Evolutionary conservation across 2,113 vertebrate species (phyloP).

Genomic region (Gallinago jamesoni): DNA sequence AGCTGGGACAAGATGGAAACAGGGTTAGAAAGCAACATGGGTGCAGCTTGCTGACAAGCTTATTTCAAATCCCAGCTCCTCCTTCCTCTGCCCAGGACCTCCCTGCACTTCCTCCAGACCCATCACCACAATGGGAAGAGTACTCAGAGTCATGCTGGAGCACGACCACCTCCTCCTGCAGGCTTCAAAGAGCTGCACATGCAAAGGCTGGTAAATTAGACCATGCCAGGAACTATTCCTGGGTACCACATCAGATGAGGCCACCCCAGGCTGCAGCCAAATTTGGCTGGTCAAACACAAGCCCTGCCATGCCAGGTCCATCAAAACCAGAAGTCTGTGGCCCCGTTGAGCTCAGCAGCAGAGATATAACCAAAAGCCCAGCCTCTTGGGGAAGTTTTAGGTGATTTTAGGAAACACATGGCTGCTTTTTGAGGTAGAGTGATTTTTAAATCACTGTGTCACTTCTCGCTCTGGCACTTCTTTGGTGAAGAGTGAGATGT

Average conservation of each 20-base stretch:
- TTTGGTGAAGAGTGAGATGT: background rate
- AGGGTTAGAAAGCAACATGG: background rate
- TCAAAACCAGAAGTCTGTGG: background rate
- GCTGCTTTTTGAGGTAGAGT: background rate
- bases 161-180: background rate
- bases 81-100: background rate
- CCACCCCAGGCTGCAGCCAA: background rate
- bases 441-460: background rate
- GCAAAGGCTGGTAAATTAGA: background rate
- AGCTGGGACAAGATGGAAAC: background rate
- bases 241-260: background rate
- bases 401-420: background rate
- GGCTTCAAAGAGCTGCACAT: background rate
- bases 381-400: background rate
- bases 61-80: background rate
- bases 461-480: background rate
- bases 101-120: background rate
- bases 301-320: background rate
- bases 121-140: background rate
- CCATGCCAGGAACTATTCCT: background rate
- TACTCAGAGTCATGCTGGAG: accelerated
- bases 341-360: background rate
- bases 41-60: background rate
- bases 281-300: background rate
- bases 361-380: background rate